Base-by-base conservation (phyloP, 2,888 invertebrate species). In the Coenonympha glycerion region DNA sequence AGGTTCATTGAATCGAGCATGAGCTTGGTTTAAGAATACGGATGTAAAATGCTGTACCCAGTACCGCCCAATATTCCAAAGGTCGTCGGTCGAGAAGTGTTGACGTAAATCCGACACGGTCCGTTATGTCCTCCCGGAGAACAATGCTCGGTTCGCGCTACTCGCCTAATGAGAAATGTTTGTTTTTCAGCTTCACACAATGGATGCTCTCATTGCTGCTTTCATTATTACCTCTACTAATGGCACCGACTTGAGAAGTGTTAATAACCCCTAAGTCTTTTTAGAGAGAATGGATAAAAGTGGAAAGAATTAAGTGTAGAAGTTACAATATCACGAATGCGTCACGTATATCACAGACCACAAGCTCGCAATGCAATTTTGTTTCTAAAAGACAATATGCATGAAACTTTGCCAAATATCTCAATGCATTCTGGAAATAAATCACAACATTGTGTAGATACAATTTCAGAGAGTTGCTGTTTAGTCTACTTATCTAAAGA, bases 151-250 rank as follows among this genome's bases (percentile, higher is more conserved):
- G 72, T 80, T 79, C 76, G 71, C 74, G 76, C 75, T 76, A 77
- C 79, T 79, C 79, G 73, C 68, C 76, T 85, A 83, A 83, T 84
- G 84, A 82, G 80, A 84, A 86, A 81, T 85, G 82, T 84, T 86
- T 84, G 84, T 82, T 84, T 74, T 85, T 79, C 71, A 76, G 67
- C 69, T 68, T 69, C 60, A 71, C 71, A 81, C 84, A 85, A 84
- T 84, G 69, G 78, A 66, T 69, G 71, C 68, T 73, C 73, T 76
- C 75, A 74, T 73, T 69, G 72, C 72, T 68, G 69, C 73, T 73
- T 75, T 78, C 75, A 74, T 80, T 80, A 76, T 73, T 70, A 73
- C 68, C 69, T 73, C 66, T 68, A 69, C 64, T 67, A 64, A 65
- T 59, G 61, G 64, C 66, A 60, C 64, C 47, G 62, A 61, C 64